Evolutionary conservation across 2,888 invertebrate genomes (phyloP).

Genomic region (Drosophila nigricruria): DNA sequence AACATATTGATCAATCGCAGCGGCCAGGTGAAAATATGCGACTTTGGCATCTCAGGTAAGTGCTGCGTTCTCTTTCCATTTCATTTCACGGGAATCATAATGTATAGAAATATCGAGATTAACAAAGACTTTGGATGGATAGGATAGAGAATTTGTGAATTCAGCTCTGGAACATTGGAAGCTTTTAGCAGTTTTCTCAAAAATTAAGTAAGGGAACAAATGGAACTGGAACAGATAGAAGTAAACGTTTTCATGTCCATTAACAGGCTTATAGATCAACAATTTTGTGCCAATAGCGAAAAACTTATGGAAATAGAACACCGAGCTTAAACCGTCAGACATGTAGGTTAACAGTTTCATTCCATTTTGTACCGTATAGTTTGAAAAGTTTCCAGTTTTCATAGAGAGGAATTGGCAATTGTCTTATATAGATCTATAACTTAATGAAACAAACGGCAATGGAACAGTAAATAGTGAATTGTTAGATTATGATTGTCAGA

Average conservation of each 20-base stretch:
- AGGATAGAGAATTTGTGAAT: neutral
- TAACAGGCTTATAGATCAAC: neutral
- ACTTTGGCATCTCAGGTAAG: conserved; percentile 97
- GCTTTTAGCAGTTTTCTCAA: neutral
- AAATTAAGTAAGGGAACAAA: neutral
- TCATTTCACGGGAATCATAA: neutral
- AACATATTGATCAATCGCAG: conserved; percentile 97
- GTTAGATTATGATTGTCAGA: neutral
- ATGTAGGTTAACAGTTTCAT: neutral
- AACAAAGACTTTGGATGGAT: neutral
- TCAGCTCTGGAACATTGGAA: neutral
- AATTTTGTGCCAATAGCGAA: too few relatives aligned
- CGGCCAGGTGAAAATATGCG: conserved; percentile 99
- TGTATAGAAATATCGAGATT: neutral
- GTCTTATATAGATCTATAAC: too few relatives aligned
- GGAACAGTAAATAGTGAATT: neutral
- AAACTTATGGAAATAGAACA: neutral
- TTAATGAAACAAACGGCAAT: neutral
- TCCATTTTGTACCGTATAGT: neutral
- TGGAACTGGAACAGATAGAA: neutral
- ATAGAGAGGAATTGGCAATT: too few relatives aligned
- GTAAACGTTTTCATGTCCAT: too few relatives aligned
- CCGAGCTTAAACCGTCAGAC: too few relatives aligned
- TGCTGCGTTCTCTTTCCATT: neutral
- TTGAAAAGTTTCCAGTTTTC: neutral